Base-by-base conservation (phyloP, 2,888 invertebrate species). In the Diabrotica balteata region DNA sequence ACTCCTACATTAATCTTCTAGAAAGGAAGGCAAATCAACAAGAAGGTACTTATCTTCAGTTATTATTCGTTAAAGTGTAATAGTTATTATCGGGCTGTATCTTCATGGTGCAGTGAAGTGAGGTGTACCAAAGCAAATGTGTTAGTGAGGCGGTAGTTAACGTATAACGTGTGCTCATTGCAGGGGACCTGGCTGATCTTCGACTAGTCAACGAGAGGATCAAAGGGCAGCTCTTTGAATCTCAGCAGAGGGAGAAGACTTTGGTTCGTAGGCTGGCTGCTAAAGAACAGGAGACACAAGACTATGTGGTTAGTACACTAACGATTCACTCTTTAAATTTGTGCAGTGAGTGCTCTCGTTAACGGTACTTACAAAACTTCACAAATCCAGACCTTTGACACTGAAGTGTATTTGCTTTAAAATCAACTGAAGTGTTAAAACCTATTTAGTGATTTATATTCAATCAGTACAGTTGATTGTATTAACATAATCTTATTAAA, bases 281-380 rank as follows among this genome's bases (percentile, higher is more conserved):
- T 74, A 98, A 98, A 86, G 98, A 98, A 83, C 97, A 97, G 84
- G 97, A 98, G 86, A 90, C 96, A 84, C 96, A 97, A 85, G 97
- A 97, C 86, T 95, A 93, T 87, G 91, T 94, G 87, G 97, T 97
- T 88, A 89, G 93, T 88, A 84, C 70, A 73, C 72, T 60, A 71
- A 69, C 73, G 70, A 75, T 74, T 59, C 60, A 57, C 47, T 83
- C 82, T 81, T 79, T 79, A 79, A 79, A 76, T 76, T 70, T 78
- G 78, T 75, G 73, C 67, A 69, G 69, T 69, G 69, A 64, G 64
- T 64, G 64, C 58, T 64, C 50, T 63, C 57, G 63, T 63, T 64
- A 22, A 53, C 44, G 59, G 69, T 63, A 61, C 49, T 66, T 52
- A 61, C 57, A 69, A 66, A 66, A 61, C 63, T 47, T 47, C 59